Evolutionary conservation across 2,888 invertebrate species (phyloP), one percentile per base, ranked within the genome.

Genomic region (Melinaea marsaeus): DNA sequence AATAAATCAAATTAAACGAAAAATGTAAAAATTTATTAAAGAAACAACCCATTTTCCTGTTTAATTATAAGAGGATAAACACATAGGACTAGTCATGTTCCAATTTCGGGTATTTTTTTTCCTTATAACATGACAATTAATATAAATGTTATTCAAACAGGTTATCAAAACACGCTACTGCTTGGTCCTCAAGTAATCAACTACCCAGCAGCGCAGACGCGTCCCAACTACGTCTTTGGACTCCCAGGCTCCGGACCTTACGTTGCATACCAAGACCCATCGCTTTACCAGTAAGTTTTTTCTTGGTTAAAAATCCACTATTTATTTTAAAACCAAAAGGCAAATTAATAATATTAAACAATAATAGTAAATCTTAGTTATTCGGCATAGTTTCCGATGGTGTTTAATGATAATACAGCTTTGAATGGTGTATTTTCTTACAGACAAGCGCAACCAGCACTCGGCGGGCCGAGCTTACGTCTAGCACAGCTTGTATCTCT

Each of bases 141-240:
- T 22, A 51, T 2, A 0, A 57, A 32, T 42, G 35, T 33, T 57
- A 7, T 58, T 32, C 32, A 34, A 37, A 7, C 75, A 83, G 88
- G 89, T 13, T 88, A 81, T 72, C 88, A 88, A 64, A 86, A 84
- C 66, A 76, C 85, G 0, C 72, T 88, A 2, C 78, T 85, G 4
- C 65, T 88, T 1, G 82, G 86, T 64, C 83, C 83, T 3, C 85
- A 81, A 0, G 70, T 72, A 45, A 65, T 72, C 2, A 84, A 77
- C 0, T 84, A 83, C 71, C 79, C 76, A 11, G 72, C 64, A 5
- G 63, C 58, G 2, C 71, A 69, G 37, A 70, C 66, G 0, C 74
- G 75, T 64, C 79, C 80, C 6, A 78, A 79, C 7, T 66, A 78
- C 5, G 61, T 83, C 2, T 66, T 83, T 11, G 71, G 80, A 3